Evolutionary conservation across 2,888 invertebrate species (phyloP).

Genomic region (Thymelicus acteon): DNA sequence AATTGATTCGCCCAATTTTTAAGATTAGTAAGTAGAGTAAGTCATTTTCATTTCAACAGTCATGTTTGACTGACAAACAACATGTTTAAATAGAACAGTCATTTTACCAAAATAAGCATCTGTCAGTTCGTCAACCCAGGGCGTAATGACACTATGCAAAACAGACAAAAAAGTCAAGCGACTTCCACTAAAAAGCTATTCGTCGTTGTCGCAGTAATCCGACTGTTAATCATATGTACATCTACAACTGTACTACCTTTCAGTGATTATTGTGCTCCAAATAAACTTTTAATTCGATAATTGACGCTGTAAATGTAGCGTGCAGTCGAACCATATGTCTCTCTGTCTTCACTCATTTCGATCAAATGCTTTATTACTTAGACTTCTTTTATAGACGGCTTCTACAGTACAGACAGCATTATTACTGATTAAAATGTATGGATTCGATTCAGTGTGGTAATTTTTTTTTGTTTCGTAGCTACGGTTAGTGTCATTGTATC

Average conservation of each 20-base stretch:
- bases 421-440: no score
- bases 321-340: conserved; percentile 9
- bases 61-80: no score
- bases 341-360: neutral
- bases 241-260: neutral
- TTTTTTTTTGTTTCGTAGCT: no score
- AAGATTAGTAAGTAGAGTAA: no score
- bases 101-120: conserved; percentile 2
- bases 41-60: no score
- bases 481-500: no score
- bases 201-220: conserved; percentile 17
- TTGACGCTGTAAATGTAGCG: conserved; percentile 24
- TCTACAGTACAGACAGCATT: no score
- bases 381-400: no score
- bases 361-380: neutral
- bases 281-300: conserved; percentile 36
- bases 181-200: neutral
- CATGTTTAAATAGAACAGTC: no score
- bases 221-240: conserved; percentile 6
- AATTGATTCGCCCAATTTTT: no score
- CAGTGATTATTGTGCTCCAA: conserved; percentile 31
- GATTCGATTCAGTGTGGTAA: no score
- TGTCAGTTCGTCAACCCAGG: neutral
- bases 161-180: neutral
- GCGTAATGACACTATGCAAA: neutral